Base-by-base conservation (phyloP, 2,888 invertebrate species). In the Habroteleia sp. region DNA sequence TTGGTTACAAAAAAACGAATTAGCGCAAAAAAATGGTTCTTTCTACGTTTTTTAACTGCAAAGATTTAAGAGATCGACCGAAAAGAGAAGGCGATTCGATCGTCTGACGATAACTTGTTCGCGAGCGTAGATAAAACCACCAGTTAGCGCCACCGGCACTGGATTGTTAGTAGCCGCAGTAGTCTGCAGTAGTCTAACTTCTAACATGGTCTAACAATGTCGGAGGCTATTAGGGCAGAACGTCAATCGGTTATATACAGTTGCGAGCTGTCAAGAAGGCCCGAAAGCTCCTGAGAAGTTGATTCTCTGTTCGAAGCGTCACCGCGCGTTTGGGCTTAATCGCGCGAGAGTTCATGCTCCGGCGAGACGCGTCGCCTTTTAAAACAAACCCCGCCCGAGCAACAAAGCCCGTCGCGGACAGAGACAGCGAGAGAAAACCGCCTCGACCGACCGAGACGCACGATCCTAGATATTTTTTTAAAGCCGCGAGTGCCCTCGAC, bases 211-310 rank as follows among this genome's bases (percentile, higher is more conserved):
- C 39, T 46, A 71, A 54, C 31, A 62, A 71, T 71, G 71, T 71
- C 71, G 71, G 71, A 62, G 62, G 52, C 62, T 35, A 52, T 62
- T 6, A n/a, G 54, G 62, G 71, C 62, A 54, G 60, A 16, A 62
- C 62, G 71, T 62, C 71, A 62, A 62, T 62, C 71, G 71, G 71
- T 71, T 60, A 62, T 62, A 54, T 33, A 68, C 13, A 60, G 44
- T 62, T 39, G 54, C 44, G 44, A 44, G 16, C 41, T 54, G 60
- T 54, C 44, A 44, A 60, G 41, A 42, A 44, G 52, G 14, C 13
- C 17, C n/a, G 39, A 20, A 39, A 56, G 66, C 44, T 41, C 31
- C 48, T 48, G 37, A 7, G 20, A 3, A 27, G 27, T 20, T 5
- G 20, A 20, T 20, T 20, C 5, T 27, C 6, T 7, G 4, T 27